Evolutionary conservation across 2,113 vertebrate genomes (phyloP).

Genomic region (Brienomyrus longianalis): DNA sequence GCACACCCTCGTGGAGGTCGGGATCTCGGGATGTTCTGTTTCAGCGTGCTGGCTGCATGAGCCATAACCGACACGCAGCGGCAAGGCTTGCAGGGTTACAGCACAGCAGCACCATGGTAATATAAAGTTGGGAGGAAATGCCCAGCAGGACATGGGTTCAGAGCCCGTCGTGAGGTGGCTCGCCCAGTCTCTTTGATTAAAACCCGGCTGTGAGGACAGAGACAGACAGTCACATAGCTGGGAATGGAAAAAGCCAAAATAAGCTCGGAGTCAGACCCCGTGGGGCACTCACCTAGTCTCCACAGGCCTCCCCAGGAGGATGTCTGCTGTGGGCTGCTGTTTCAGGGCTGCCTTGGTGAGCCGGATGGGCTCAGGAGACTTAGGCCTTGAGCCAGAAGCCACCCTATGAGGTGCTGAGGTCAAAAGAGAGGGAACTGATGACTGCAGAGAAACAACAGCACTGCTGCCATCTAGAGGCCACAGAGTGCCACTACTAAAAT

Average conservation of each 20-base stretch:
- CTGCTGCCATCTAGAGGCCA: conserved; percentile 47
- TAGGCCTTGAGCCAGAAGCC: conserved; percentile 42
- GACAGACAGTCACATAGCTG: not conserved
- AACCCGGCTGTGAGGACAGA: not conserved
- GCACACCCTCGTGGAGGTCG: not conserved
- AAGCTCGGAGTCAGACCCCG: not conserved
- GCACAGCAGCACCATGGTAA: not conserved
- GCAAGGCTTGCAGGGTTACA: not conserved
- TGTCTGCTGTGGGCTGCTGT: conserved; percentile 48
- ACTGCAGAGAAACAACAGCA: conserved; percentile 5
- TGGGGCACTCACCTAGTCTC: conserved; percentile 66
- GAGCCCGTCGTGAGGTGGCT: not conserved
- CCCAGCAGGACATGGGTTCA: not conserved
- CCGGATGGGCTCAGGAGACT: conserved; percentile 68
- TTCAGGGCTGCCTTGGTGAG: conserved; percentile 55
- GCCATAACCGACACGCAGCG: not conserved
- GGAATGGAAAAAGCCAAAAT: not conserved
- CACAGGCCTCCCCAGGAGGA: conserved; percentile 62
- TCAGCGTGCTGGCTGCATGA: not conserved
- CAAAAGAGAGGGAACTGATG: not conserved
- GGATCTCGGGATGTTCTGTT: not conserved
- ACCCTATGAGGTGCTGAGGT: conserved; percentile 39
- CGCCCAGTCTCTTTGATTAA: not conserved
- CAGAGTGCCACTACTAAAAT: not conserved
- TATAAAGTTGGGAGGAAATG: not conserved